A percentile compares a stretch with the other conserved stretches of the same genome.
phyloP scores from a whole-genome alignment of 2,888 invertebrate species.

The Neocrepidodera transversa region DNA sequence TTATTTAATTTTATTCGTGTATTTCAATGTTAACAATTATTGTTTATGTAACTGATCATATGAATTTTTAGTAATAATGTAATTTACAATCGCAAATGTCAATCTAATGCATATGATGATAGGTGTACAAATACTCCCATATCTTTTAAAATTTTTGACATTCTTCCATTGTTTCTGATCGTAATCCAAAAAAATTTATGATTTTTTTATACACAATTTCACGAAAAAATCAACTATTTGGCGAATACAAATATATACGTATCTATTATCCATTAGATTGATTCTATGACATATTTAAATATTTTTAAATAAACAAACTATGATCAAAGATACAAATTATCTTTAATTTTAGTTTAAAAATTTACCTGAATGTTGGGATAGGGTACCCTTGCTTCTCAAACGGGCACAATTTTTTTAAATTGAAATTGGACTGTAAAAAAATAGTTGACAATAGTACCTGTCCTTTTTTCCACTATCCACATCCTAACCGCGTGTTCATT shows the following conservation, averaged over 20 bases:
- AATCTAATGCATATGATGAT: too few species aligned
- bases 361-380: conserved; percentile 98
- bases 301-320: conserved; percentile 30
- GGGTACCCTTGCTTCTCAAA: conserved; percentile 82
- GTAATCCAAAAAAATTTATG: too few species aligned
- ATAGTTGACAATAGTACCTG: conserved; percentile 46
- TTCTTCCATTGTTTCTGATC: too few species aligned
- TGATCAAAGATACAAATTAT: conserved; percentile 45
- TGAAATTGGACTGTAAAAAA: conserved; percentile 7
- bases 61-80: background rate
- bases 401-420: conserved; percentile 56
- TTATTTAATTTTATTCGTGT: too few species aligned
- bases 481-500: conserved; percentile 22
- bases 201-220: too few species aligned
- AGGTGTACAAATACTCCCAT: too few species aligned
- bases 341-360: conserved; percentile 47
- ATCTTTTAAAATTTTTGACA: too few species aligned
- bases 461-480: conserved; percentile 45
- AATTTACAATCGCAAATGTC: background rate
- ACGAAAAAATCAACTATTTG: too few species aligned
- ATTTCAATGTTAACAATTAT: too few species aligned
- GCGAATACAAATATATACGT: too few species aligned
- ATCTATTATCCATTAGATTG: background rate
- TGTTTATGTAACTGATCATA: too few species aligned
- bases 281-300: background rate